Base-by-base conservation (phyloP, 1,140 invertebrate genomes). In the Anadara kagoshimensis region DNA sequence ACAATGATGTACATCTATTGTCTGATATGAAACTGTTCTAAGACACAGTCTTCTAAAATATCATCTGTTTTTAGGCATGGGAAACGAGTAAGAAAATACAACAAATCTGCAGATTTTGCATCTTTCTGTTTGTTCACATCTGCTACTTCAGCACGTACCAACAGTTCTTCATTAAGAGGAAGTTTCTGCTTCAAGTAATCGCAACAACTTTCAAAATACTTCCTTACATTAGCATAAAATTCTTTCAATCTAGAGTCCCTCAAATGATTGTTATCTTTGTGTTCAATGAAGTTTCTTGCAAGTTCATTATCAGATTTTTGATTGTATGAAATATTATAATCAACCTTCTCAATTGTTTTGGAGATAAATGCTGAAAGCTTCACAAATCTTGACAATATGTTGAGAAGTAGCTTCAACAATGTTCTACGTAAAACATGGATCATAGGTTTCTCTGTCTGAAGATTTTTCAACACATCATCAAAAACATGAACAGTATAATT, bases 191-290 rank as follows among this genome's bases (percentile, higher is more conserved):
- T 58, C 43, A 78, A 18, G 62, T 79, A 79, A 3, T 68, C 22
- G 47, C 56, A 49, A 10, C 43, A 18, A 18, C 12, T 26, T 51
- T 18, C 41, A 53, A 67, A 79, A 58, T 73, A 79, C 51, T 29
- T 43, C 20, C 26, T 58, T 1, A 76, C 74, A 56, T 65, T 59
- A 12, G 4, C 10, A n/a, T 66, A 65, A 56, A 73, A 76, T 47
- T 79, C 69, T n/a, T 54, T 12, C 20, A 78, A 67, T 51, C 68
- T 29, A 16, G n/a, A 56, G 8, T 76, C 74, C 56, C 63, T 53
- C 24, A 79, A 54, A n/a, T 78, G 69, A 57, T 75, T 44, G 1
- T 64, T 44, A 58, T 69, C 54, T 65, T 76, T 76, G 47, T 69
- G 18, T 20, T 58, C 22, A 16, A 76, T 47, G 43, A 69, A 72